A percentile compares a stretch with the other conserved stretches of the same genome.
phyloP scores from a whole-genome alignment of 2,113 vertebrate genomes.

The Alethe castanea region DNA sequence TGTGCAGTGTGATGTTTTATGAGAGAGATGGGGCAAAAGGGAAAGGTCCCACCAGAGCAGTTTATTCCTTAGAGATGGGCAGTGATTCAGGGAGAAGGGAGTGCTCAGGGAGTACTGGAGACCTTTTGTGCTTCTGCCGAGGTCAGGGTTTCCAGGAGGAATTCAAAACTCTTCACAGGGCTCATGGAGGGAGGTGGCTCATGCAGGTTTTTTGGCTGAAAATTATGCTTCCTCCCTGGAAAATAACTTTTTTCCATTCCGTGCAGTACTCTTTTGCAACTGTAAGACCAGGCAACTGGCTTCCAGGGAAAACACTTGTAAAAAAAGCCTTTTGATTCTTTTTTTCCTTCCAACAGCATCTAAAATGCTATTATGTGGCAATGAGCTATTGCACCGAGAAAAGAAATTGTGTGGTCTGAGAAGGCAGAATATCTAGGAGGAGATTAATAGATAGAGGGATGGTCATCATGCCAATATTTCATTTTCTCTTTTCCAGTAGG shows the following conservation, averaged over 20 bases:
- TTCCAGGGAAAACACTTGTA: slow-evolving; percentile 16
- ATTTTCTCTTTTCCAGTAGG: background rate
- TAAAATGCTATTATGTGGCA: background rate
- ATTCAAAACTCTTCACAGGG: background rate
- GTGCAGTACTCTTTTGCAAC: background rate
- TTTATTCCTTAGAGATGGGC: background rate
- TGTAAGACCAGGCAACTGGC: background rate
- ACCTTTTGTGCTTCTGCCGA: background rate
- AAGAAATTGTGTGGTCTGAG: background rate
- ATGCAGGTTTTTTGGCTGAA: slow-evolving; percentile 35
- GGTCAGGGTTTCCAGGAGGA: slow-evolving; percentile 15
- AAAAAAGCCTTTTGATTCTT: background rate
- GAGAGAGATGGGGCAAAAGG: background rate
- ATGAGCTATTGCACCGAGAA: background rate
- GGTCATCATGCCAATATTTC: background rate
- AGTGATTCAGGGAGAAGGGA: background rate
- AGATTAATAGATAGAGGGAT: background rate
- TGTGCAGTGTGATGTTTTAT: background rate
- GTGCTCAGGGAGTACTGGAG: background rate
- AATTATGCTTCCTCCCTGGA: slow-evolving; percentile 31
- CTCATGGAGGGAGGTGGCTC: background rate
- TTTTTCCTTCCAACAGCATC: background rate
- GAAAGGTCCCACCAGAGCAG: background rate
- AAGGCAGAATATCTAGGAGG: background rate
- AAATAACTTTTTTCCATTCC: slow-evolving; percentile 46